Base-by-base conservation (phyloP, 2,113 vertebrate genomes). In the Nanorana parkeri region DNA sequence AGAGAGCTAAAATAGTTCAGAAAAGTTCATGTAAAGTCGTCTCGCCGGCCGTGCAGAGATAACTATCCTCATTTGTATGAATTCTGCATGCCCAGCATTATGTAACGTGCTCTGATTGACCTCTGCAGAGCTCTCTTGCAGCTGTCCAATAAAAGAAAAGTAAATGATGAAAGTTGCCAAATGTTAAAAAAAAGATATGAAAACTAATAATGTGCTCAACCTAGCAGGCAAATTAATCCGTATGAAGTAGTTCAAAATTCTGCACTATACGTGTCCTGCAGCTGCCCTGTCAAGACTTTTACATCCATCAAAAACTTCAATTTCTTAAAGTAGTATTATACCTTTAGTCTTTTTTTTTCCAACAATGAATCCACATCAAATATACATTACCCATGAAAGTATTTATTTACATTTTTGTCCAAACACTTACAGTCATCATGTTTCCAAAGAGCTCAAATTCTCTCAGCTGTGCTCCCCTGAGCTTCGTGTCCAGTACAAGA, bases 71-170 rank as follows among this genome's bases (percentile, higher is more conserved):
- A 63, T 64, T 65, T 65, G 32, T 63, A 23, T 5, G n/a, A 56
- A 36, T 47, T 68, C 54, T 80, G 32, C 65, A 80, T 69, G 77
- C 54, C 28, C 66, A 47, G 54, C 23, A 64, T 66, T 13, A 36
- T 17, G 66, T 69, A 21, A n/a, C 29, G 17, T 24, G 66, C 4
- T 80, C 32, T 61, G 21, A 51, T 69, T 60, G 66, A 26, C 55
- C 55, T 61, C 66, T 58, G 19, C 32, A 47, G 32, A 13, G 67
- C 32, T 68, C 29, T 21, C 20, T 36, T 32, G 4, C 2, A 26
- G 32, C 17, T 17, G 23, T 78, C 17, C n/a, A 36, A 66, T 78
- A 41, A 58, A 36, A 32, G n/a, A 13, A 56, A 56, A 23, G 21
- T 58, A 61, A 60, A 17, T 79, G 29, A 71, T 47, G 58, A 75